phyloP scores from a whole-genome alignment of 2,113 vertebrate species.

The Castor canadensis region DNA sequence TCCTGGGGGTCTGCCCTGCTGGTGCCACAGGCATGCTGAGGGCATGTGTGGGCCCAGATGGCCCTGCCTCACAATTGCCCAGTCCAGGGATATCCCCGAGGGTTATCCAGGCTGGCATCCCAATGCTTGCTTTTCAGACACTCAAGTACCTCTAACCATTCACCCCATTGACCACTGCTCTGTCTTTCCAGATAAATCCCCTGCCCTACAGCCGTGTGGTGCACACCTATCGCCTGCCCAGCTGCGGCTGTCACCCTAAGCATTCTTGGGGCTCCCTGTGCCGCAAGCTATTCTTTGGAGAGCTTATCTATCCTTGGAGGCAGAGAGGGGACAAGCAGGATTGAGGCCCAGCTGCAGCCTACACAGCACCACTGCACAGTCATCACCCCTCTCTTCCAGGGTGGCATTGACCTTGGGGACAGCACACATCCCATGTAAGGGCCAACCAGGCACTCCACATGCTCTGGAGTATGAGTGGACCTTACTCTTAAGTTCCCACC shows the following conservation, averaged over 20 bases:
- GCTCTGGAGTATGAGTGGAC: neutral
- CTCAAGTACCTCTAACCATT: neutral
- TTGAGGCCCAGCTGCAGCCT: constrained; percentile 61
- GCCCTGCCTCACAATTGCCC: neutral
- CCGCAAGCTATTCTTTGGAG: constrained; percentile 95
- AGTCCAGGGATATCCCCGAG: neutral
- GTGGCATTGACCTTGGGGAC: neutral
- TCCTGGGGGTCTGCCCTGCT: neutral
- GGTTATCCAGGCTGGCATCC: neutral
- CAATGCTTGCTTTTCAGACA: neutral
- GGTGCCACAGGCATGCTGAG: neutral
- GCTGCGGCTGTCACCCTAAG: constrained; percentile 92
- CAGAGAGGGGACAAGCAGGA: constrained; percentile 92
- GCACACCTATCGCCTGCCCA: constrained; percentile 90
- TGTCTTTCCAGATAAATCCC: constrained; percentile 91
- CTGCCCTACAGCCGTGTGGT: constrained; percentile 87
- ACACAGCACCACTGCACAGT: accelerated
- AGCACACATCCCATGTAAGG: neutral
- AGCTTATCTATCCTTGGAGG: constrained; percentile 97
- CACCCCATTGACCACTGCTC: neutral
- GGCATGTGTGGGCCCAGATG: neutral
- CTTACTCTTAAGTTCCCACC: neutral
- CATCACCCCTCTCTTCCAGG: neutral
- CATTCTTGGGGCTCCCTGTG: constrained; percentile 94
- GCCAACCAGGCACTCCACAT: neutral